Evolutionary conservation across 2,797 vertebrate species (phyloP).

Genomic region (Lacerta agilis): DNA sequence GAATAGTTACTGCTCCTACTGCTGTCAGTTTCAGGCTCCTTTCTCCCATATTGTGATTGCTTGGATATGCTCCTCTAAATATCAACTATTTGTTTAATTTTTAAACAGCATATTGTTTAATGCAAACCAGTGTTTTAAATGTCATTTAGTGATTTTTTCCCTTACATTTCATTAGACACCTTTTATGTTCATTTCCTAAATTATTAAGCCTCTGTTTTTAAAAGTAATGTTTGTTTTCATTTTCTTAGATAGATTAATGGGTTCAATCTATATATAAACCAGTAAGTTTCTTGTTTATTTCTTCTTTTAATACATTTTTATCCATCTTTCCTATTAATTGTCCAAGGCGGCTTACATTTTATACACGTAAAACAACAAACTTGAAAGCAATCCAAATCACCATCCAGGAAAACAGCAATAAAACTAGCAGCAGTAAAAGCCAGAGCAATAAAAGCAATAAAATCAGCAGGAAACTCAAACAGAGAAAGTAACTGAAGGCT

Average conservation of each 20-base stretch:
- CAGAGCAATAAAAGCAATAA: slow-evolving; percentile 9
- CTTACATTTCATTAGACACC: neutral
- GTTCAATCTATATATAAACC: too few relatives aligned
- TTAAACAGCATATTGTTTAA: neutral
- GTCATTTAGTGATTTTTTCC: neutral
- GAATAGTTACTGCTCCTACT: neutral
- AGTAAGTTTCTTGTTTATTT: neutral
- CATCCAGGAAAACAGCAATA: neutral
- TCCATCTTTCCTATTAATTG: slow-evolving; percentile 3
- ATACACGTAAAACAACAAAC: neutral
- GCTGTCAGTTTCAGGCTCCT: slow-evolving; percentile 27
- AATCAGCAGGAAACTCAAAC: neutral
- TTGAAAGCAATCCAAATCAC: neutral
- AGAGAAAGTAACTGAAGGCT: neutral
- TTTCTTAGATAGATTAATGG: neutral
- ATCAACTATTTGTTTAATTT: slow-evolving; percentile 1
- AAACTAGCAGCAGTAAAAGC: neutral
- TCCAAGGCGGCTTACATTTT: neutral
- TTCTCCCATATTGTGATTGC: neutral
- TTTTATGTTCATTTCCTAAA: neutral
- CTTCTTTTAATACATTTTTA: neutral
- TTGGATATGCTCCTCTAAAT: neutral
- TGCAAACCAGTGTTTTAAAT: neutral
- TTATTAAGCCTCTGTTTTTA: neutral
- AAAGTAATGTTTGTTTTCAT: neutral